Evolutionary conservation across 2,113 vertebrate genomes (phyloP), one percentile per base, ranked within the genome.

Genomic region (Festucalex cinctus): DNA sequence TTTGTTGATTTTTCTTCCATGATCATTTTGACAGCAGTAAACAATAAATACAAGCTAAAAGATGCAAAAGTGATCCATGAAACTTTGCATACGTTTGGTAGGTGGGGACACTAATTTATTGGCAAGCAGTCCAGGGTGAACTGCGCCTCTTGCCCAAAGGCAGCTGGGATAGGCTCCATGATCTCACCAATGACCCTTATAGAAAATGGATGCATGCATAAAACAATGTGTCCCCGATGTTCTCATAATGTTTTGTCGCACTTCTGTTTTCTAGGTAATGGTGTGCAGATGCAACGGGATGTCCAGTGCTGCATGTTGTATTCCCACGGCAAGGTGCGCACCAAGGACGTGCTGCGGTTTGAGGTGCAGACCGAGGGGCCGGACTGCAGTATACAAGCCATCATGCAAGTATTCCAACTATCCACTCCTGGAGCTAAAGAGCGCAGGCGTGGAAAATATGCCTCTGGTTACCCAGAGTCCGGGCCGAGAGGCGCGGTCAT

Each of bases 271-370:
- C 20, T 56, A 93, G 92, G 89, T 60, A 91, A 92, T 48, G 92
- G 91, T 1, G 92, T 93, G 70, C 92, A 92, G 85, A 92, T 93
- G 91, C 91, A 92, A 78, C 85, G 87, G 62, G 91, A 92, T 56
- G 88, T 93, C 69, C 92, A 93, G 85, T 93, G 92, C 77, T 93
- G 92, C 77, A 92, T 93, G 91, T 78, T 90, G 82, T 93, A 93
- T 87, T 93, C 92, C 54, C 85, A 91, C 61, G 91, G 87, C 65
- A 92, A 91, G 77, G 90, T 93, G 80, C 91, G 92, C 65, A 90
- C 91, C 84, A 93, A 92, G 87, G 92, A 93, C 44, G 90, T 93
- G 78, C 64, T 92, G 72, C 89, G 88, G 73, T 93, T 92, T 67
- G 92, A 93, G 82, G 85, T 90, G 85, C 92, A 93, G 90, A 92